These are phyloP conservation scores for Tipula unca DNA, from an alignment of 2,888 invertebrate genomes.

Conservation along the genomic window DNA sequence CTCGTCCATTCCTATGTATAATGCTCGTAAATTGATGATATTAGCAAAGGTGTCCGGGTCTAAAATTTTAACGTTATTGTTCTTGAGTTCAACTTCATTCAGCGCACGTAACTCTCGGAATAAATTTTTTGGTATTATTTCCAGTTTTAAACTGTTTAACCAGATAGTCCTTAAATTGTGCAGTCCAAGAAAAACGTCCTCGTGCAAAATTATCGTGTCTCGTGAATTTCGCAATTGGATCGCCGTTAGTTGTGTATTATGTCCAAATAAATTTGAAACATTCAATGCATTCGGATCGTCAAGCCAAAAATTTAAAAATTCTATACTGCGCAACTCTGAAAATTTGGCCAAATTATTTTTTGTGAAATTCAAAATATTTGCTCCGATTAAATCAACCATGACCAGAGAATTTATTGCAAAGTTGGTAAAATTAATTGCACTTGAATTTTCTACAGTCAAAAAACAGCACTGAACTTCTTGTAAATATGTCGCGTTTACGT, in stretches of 20 bases:
- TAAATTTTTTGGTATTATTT: background rate
- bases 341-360: background rate
- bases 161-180: background rate
- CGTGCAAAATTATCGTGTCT: background rate
- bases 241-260: background rate
- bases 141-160: background rate
- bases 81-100: background rate
- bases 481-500: background rate
- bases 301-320: background rate
- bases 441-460: background rate
- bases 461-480: background rate
- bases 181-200: background rate
- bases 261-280: background rate
- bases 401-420: background rate
- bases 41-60: background rate
- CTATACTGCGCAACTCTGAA: background rate
- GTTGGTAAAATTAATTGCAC: background rate
- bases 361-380: background rate
- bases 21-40: background rate
- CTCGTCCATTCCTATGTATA: background rate
- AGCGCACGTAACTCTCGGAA: background rate
- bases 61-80: background rate
- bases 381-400: background rate
- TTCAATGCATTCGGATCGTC: background rate
- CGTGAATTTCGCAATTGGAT: background rate